A percentile compares a stretch with the other conserved stretches of the same genome.
phyloP scores from a whole-genome alignment of 1,140 invertebrate genomes.

The Subanguina moxae region DNA sequence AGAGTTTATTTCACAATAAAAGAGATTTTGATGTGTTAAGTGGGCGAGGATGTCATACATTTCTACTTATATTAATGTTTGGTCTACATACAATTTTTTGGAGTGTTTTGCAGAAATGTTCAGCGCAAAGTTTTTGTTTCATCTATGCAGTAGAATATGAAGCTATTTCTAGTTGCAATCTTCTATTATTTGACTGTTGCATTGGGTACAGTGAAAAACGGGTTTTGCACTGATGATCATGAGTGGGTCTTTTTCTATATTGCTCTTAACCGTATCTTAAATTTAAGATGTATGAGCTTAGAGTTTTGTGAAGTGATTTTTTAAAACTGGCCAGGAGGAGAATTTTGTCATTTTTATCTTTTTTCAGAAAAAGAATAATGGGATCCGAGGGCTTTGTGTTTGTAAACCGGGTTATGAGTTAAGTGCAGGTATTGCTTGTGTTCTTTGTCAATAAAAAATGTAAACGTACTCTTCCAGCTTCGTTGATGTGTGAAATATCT shows the following conservation, averaged over 20 bases:
- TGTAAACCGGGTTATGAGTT: not conserved
- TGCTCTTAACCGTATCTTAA: no score
- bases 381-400: not conserved
- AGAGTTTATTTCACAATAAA: no score
- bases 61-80: no score
- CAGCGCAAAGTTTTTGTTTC: no score
- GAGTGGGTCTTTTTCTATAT: not conserved
- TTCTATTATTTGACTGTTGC: not conserved
- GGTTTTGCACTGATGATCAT: not conserved
- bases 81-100: no score
- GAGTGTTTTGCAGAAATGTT: no score
- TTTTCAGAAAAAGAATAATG: not conserved
- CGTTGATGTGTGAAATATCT: not conserved
- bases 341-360: not conserved
- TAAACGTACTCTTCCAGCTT: not conserved
- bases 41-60: no score
- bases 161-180: no score
- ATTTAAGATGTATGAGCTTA: not conserved
- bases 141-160: no score
- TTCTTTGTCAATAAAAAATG: not conserved
- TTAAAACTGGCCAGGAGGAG: not conserved
- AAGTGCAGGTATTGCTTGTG: not conserved
- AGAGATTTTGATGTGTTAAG: no score
- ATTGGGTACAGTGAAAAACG: not conserved
- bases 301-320: not conserved